phyloP scores from a whole-genome alignment of 1,140 invertebrate genomes.

The Euglossa dilemma region DNA sequence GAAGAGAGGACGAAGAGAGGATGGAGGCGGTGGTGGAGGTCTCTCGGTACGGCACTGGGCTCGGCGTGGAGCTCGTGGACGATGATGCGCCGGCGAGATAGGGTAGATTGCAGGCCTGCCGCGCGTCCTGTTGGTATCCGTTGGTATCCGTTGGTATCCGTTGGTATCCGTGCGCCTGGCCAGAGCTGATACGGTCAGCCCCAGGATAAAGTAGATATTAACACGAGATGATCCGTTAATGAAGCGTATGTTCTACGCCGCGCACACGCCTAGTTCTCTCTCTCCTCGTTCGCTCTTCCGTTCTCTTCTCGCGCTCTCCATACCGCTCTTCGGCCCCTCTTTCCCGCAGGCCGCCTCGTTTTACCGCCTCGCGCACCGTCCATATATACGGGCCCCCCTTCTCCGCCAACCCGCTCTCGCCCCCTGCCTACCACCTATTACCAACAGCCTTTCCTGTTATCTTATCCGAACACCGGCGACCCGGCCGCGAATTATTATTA shows the following conservation, averaged over 20 bases:
- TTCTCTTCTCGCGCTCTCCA: conserved; percentile 32
- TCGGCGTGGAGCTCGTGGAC: conserved; percentile 56
- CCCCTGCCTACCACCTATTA: conserved; percentile 78
- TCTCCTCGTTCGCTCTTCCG: conserved; percentile 5
- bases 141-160: conserved; percentile 63
- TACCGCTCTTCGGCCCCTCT: conserved; percentile 15
- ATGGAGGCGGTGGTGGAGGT: conserved; percentile 35
- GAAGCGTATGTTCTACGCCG: conserved; percentile 82
- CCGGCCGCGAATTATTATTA: conserved; percentile 80
- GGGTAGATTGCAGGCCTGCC: conserved; percentile 69
- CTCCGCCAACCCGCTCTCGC: background rate
- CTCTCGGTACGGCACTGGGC: conserved; percentile 39
- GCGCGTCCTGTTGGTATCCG: conserved; percentile 64
- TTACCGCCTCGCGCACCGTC: background rate
- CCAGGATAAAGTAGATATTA: conserved; percentile 83
- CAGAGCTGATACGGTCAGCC: conserved; percentile 78
- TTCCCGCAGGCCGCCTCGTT: background rate
- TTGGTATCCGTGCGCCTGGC: conserved; percentile 71
- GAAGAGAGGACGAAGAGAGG: conserved; percentile 24
- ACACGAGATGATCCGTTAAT: conserved; percentile 84
- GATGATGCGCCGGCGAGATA: conserved; percentile 73
- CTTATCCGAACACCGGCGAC: conserved; percentile 81
- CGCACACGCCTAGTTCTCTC: conserved; percentile 59
- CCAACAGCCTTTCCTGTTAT: conserved; percentile 83
- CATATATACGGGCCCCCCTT: conserved; percentile 13